A percentile compares a stretch with the other conserved stretches of the same genome.
Evolutionary conservation across 2,113 vertebrate genomes (phyloP).

Genomic region (Psephotus haematonotus): DNA sequence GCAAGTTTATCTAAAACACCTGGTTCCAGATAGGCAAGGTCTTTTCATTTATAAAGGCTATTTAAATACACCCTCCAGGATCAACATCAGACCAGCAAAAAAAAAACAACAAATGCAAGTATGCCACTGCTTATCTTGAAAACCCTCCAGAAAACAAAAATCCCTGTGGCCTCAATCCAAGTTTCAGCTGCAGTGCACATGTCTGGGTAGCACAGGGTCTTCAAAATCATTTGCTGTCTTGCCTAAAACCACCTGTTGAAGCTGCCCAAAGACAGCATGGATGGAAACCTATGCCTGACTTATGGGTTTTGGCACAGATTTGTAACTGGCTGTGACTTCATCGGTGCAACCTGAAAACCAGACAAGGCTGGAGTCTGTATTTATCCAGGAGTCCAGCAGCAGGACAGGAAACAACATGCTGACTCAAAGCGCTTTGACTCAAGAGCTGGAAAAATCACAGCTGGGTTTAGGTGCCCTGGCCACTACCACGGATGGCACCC

Average conservation of each 20-base stretch:
- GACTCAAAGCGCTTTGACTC: neutral
- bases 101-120: neutral
- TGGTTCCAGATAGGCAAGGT: neutral
- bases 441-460: neutral
- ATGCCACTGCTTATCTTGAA: neutral
- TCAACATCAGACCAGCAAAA: neutral
- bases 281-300: neutral
- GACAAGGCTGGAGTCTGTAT: neutral
- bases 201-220: neutral
- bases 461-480: accelerated
- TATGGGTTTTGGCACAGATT: neutral
- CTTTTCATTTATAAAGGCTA: neutral
- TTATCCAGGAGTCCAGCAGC: neutral
- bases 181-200: neutral
- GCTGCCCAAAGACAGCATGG: neutral
- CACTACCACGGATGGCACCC: neutral
- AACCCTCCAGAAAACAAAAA: neutral
- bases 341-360: neutral
- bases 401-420: neutral
- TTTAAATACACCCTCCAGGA: neutral
- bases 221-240: neutral
- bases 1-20: slow-evolving; percentile 9
- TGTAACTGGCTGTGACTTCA: neutral
- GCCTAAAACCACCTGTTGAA: neutral
- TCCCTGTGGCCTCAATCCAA: neutral